Base-by-base conservation (phyloP, 2,113 vertebrate genomes). In the Mola mola region DNA sequence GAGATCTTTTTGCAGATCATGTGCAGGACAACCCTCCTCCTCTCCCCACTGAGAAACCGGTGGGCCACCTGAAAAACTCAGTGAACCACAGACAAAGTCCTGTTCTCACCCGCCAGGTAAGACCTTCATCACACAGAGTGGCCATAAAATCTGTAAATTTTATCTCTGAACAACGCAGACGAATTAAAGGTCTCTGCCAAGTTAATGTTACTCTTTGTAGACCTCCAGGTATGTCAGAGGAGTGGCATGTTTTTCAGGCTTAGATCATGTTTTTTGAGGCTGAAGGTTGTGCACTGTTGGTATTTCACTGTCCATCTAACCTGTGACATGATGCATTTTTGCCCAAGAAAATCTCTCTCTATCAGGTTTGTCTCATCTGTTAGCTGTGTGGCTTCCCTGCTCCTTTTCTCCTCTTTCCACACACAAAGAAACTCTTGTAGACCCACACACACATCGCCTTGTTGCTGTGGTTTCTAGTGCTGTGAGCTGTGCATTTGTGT, bases 1-100 rank as follows among this genome's bases (percentile, higher is more conserved):
- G 20, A 28, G 3, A 0, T 1, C 9, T 68, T 5, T 83, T 5
- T 89, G 78, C 83, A n/a, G 86, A 88, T 65, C 82, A 90, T 37
- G 76, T 75, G 34, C 60, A 59, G 43, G 93, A 93, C 76, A 78
- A 66, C 21, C 89, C 93, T 64, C 94, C 95, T 0, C 91, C 95
- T 37, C 93, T 95, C 19, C 95, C 95, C 47, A 53, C 78, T 62
- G 94, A 94, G 86, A 95, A 91, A 53, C 92, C 95, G 22, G 87
- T 96, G 29, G 95, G 96, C 34, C 89, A 85, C 43, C 78, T 89
- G 4, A 88, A 66, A 4, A 44, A 3, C 44, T 19, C 83, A 20
- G 20, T 66, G 36, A 48, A 71, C 59, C 82, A 75, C 74, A 94
- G 88, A 68, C 56, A 66, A 36, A 85, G 3, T 72, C 33, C 64